A percentile compares a stretch with the other conserved stretches of the same genome.
These are phyloP conservation scores for Antigone vipio DNA, from an alignment of 2,113 vertebrate species.

Conservation along the genomic window DNA sequence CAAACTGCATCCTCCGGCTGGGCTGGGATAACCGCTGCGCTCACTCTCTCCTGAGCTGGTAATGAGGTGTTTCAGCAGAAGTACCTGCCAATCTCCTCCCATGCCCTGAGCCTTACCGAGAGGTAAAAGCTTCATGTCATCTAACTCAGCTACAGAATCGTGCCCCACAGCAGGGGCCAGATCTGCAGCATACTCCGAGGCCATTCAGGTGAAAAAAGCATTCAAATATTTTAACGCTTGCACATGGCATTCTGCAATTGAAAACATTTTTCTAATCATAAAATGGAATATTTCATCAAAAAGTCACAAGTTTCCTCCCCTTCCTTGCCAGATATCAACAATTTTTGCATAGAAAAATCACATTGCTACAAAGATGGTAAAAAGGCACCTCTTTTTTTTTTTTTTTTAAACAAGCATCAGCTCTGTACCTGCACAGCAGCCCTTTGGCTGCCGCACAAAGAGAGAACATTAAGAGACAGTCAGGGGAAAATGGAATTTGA, in stretches of 20 bases:
- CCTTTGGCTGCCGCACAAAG: not conserved
- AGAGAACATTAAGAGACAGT: not conserved
- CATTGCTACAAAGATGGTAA: not conserved
- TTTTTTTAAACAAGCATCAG: not conserved
- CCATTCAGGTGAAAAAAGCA: not conserved
- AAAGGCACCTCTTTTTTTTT: not conserved
- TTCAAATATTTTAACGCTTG: not conserved
- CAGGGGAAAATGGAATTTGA: not conserved
- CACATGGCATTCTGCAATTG: not conserved
- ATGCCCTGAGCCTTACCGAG: not conserved
- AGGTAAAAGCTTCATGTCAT: not conserved
- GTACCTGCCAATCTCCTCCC: not conserved
- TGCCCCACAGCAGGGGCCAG: not conserved
- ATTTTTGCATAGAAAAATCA: not conserved
- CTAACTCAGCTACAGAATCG: not conserved
- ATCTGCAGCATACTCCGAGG: not conserved
- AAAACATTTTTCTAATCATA: not conserved
- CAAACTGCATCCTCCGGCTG: not conserved
- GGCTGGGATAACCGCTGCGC: rapidly evolving
- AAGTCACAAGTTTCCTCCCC: not conserved
- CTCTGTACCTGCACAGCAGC: not conserved
- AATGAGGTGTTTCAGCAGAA: not conserved
- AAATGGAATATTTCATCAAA: not conserved
- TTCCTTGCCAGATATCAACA: not conserved
- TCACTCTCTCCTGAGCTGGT: rapidly evolving